Evolutionary conservation across 2,113 vertebrate species (phyloP), one percentile per base, ranked within the genome.

Genomic region (Puffinus mauretanicus): DNA sequence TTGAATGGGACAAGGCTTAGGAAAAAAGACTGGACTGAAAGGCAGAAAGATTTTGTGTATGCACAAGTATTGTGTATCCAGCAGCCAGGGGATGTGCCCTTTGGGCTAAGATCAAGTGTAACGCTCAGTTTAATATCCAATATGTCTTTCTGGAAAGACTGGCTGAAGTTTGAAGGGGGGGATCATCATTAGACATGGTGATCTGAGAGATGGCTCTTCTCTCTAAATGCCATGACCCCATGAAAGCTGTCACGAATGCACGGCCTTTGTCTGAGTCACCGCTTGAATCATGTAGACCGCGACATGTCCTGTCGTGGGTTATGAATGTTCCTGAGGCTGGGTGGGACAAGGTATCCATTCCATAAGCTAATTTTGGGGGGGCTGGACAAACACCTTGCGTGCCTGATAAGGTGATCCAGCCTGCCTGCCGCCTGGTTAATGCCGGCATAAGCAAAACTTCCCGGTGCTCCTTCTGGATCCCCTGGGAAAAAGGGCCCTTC

Each of bases 211-310:
- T 54, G 73, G 21, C 67, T 82, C 69, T 22, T 32, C 60, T 46
- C 42, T 55, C 58, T 2, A 49, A 82, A 89, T 81, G 84, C 85
- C 76, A 57, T 2, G 25, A 54, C 70, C 85, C 69, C 44, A 0
- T 9, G 60, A 44, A 54, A 75, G 42, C 65, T 64, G 32, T 44
- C 62, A 7, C 2, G 3, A 81, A 32, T 15, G 34, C 80, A 6
- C 1, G 14, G 86, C 75, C 64, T 87, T 88, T 71, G 70, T 77
- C 75, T 80, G 90, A 91, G 67, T 66, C 87, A 62, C 71, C 12
- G 64, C 26, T 6, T 9, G 51, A 38, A 12, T 20, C 75, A 2
- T 1, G 8, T 11, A 20, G 40, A 21, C 29, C 1, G 4, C 1
- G 11, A 21, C n/a, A 2, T 2, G 60, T 51, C 72, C 90, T 1